phyloP scores from a whole-genome alignment of 2,888 invertebrate species.

The Philaethria dido region DNA sequence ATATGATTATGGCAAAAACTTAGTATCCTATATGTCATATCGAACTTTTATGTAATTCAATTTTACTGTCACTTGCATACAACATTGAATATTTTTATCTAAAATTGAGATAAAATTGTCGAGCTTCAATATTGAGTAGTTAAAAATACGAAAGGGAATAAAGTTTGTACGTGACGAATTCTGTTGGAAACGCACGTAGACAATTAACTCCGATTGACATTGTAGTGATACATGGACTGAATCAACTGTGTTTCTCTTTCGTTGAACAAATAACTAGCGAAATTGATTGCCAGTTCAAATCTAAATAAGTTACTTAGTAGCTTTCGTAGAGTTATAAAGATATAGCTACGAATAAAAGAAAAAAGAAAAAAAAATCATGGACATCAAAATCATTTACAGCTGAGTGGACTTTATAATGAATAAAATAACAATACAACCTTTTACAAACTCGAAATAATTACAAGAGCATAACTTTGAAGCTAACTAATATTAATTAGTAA shows the following conservation, averaged over 20 bases:
- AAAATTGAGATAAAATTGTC: constrained; percentile 16
- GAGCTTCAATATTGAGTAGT: constrained; percentile 21
- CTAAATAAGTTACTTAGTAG: not conserved
- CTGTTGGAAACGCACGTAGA: constrained; percentile 75
- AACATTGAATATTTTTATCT: not conserved
- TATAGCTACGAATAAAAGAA: not conserved
- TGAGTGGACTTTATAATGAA: not conserved
- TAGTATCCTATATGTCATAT: not conserved
- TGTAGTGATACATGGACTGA: constrained; percentile 62
- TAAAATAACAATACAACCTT: not conserved
- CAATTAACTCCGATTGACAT: constrained; percentile 74
- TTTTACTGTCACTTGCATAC: not conserved
- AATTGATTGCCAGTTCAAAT: constrained; percentile 21
- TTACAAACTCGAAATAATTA: not conserved
- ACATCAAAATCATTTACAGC: no score
- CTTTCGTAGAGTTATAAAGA: not conserved
- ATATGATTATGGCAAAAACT: not conserved
- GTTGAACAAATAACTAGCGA: constrained; percentile 17
- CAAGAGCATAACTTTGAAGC: not conserved
- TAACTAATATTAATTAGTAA: constrained; percentile 3
- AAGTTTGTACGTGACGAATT: constrained; percentile 67
- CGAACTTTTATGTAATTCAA: not conserved
- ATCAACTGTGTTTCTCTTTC: constrained; percentile 27
- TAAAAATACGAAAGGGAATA: constrained; percentile 43
- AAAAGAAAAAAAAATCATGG: not conserved